These are phyloP conservation scores for Urechis unicinctus DNA, from an alignment of 2,888 invertebrate genomes.

Conservation along the genomic window DNA sequence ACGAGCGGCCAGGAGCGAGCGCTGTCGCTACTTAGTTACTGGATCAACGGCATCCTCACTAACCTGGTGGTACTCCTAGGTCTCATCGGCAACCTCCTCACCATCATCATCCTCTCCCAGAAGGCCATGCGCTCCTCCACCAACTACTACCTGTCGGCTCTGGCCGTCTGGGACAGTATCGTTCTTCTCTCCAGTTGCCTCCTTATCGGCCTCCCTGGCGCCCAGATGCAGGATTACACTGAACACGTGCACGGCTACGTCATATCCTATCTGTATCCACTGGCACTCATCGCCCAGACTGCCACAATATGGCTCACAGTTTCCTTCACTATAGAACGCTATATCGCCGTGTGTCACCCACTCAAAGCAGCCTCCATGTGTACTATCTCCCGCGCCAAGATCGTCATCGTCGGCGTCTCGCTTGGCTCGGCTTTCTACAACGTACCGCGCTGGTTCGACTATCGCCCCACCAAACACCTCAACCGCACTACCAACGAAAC, in stretches of 20 bases:
- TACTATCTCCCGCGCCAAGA: conserved; percentile 77
- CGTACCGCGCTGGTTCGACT: conserved; percentile 61
- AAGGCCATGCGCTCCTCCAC: conserved; percentile 70
- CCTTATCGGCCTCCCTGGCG: conserved; percentile 34
- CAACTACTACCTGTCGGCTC: conserved; percentile 53
- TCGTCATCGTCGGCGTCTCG: conserved; percentile 77
- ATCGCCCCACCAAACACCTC: conserved; percentile 25
- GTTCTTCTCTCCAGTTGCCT: conserved; percentile 39
- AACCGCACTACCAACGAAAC: conserved; percentile 6
- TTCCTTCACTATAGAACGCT: conserved; percentile 72
- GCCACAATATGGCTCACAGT: conserved; percentile 82
- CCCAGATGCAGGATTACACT: conserved; percentile 24
- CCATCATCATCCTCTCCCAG: conserved; percentile 57
- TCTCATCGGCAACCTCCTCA: conserved; percentile 61
- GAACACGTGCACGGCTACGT: conserved; percentile 33
- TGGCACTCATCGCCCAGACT: conserved; percentile 83
- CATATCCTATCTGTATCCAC: conserved; percentile 55
- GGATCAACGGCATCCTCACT: conserved; percentile 35
- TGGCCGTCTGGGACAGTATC: conserved; percentile 46
- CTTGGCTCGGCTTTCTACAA: conserved; percentile 80
- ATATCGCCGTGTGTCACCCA: conserved; percentile 73
- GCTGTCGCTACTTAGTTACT: conserved; percentile 5
- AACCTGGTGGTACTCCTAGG: conserved; percentile 57
- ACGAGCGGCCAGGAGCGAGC: neutral
- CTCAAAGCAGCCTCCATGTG: conserved; percentile 81